phyloP scores from a whole-genome alignment of 1,140 invertebrate genomes.

The Pogonomyrmex californicus region DNA sequence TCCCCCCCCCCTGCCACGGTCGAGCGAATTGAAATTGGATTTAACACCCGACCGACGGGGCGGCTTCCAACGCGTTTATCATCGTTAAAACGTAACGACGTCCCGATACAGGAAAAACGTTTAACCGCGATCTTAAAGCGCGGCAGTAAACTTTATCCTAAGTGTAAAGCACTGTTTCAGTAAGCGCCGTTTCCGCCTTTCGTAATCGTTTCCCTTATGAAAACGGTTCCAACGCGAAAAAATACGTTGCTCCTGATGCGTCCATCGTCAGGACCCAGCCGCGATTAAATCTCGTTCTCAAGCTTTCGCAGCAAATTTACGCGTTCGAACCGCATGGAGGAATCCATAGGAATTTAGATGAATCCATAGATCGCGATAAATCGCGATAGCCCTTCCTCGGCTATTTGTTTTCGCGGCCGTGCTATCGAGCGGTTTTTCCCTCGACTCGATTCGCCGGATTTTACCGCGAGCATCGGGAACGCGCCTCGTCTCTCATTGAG shows the following conservation, averaged over 20 bases:
- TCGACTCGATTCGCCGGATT: neutral
- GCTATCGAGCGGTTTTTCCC: neutral
- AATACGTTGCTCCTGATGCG: neutral
- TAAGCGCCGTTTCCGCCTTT: slow-evolving; percentile 9
- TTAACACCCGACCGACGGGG: slow-evolving; percentile 1
- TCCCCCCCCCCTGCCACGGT: neutral
- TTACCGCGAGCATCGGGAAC: neutral
- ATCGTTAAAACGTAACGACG: slow-evolving; percentile 33
- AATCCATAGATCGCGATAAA: neutral
- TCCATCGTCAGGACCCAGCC: neutral
- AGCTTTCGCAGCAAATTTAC: neutral
- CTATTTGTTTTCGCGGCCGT: neutral
- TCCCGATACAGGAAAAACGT: slow-evolving; percentile 24
- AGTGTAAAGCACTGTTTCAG: neutral
- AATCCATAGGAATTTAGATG: neutral
- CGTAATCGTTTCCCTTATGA: neutral
- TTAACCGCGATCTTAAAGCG: slow-evolving; percentile 34
- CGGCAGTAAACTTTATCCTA: slow-evolving; percentile 18
- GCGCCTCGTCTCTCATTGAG: neutral
- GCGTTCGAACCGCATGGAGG: neutral
- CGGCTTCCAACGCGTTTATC: slow-evolving; percentile 2
- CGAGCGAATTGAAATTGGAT: slow-evolving; percentile 17
- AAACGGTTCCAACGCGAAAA: neutral
- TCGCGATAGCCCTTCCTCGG: neutral
- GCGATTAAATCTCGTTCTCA: neutral